Base-by-base conservation (phyloP, 2,113 vertebrate species). In the Colistium nudipinnis region DNA sequence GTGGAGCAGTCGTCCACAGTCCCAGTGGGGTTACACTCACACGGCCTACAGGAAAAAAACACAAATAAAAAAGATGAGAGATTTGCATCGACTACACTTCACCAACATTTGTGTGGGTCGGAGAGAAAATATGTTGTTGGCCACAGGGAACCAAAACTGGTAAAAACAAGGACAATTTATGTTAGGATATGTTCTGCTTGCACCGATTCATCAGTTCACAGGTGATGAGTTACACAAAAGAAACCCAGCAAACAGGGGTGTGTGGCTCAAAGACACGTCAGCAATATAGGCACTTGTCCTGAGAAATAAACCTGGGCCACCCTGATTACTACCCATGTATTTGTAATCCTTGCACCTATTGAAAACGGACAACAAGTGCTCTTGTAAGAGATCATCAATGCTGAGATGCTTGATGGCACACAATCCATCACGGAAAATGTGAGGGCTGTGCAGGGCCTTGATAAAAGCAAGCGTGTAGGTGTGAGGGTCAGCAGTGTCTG, bases 1-100 rank as follows among this genome's bases (percentile, higher is more conserved):
- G 94, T 80, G 28, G 95, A 93, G 9, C 97, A 99, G 52, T 84
- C 60, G 12, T 87, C 94, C 57, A 93, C 76, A 1, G 92, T 97
- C 49, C 97, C 97, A 0, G 80, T 86, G 0, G 87, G 80, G 70
- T 92, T 68, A 4, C 97, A 99, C 20, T 82, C 51, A n/a, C 97
- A 99, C 7, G 89, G 85, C 82, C 97, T 99, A 73, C 19, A 63
- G 16, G n/a, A n/a, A n/a, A n/a, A n/a, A n/a, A n/a, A 44, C 49
- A 56, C 2, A 71, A 33, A 80, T 28, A 49, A 2, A 25, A 62
- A 24, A 70, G 11, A 17, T 4, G 36, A 57, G 12, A 27, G 1
- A 44, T 28, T n/a, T 25, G 2, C 19, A 52, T 30, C 25, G 38
- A 22, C 4, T 25, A 28, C 20, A 19, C 11, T 12, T 3, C 12